Evolutionary conservation across 2,888 invertebrate genomes (phyloP), one percentile per base, ranked within the genome.

Genomic region (Ophonus ardosiacus): DNA sequence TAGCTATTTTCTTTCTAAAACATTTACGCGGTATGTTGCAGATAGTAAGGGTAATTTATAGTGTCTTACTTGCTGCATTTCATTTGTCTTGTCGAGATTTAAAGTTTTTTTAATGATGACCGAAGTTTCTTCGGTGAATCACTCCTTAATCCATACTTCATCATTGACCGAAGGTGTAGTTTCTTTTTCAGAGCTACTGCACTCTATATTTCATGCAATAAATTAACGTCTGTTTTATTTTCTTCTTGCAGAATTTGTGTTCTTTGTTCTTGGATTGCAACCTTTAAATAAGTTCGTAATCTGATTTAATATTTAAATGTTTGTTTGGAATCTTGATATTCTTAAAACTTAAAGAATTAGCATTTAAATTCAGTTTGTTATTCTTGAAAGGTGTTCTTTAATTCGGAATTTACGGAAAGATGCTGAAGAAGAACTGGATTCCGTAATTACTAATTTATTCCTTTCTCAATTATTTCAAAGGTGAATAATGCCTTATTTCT

Each of bases 101-200:
- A 71, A 71, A 71, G 43, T 43, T 71, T 71, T 71, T 71, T 38
- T 71, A 71, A 71, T 63, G 63, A 71, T 71, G 71, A 71, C 17
- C 38, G 15, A 71, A 71, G 38, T 43, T 71, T 18, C 7, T 38
- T 15, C 5, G 6, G 21, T 31, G 38, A 24, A n/a, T 65, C 65
- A 65, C 65, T 65, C 38, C 24, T 65, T 43, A 17, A 40, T 40
- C 71, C 38, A 3, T n/a, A 31, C 38, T 71, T 71, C 71, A 17
- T 71, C 63, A 63, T 21, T 18, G 17, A 10, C 63, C 13, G 13
- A 21, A 10, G 63, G 5, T 63, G 8, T 63, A 8, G 13, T 24
- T 63, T 13, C 17, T 0, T 24, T 21, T 6, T 1, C 6, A 61
- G 21, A 0, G 21, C 21, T 63, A 24, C 13, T 63, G 10, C 63